Conservation (phyloP, 2,888 invertebrate genomes). For the Andricus curvator region DNA sequence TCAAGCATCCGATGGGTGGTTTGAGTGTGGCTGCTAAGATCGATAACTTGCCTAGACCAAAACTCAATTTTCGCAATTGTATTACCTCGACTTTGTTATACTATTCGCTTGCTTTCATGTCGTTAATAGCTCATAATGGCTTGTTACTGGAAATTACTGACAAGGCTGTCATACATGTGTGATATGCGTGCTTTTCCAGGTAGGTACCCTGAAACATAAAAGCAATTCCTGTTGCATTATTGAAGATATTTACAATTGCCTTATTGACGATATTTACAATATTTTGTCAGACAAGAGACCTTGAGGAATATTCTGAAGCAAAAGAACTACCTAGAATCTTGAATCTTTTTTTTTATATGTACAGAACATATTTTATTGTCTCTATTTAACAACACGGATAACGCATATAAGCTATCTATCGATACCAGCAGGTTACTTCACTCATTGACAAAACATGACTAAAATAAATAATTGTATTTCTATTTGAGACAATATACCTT, state of each 20-base stretch:
- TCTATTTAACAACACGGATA: too few species aligned
- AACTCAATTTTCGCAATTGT: conserved; percentile 32
- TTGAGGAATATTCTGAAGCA: too few species aligned
- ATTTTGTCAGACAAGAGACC: too few species aligned
- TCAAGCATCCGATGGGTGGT: background rate
- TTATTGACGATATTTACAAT: too few species aligned
- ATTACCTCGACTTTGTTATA: conserved; percentile 24
- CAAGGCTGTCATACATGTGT: conserved; percentile 3
- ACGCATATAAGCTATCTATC: too few species aligned
- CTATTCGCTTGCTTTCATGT: conserved; percentile 30
- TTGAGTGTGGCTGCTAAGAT: background rate
- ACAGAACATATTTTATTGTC: too few species aligned
- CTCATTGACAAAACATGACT: too few species aligned
- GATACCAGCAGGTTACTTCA: too few species aligned
- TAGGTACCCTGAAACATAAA: background rate
- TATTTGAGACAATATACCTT: too few species aligned
- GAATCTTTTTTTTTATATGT: too few species aligned
- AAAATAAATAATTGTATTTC: too few species aligned
- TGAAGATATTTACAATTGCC: background rate
- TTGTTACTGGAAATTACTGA: conserved; percentile 30
- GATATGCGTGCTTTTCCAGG: background rate
- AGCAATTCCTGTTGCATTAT: background rate
- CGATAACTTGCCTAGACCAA: conserved; percentile 15
- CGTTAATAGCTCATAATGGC: conserved; percentile 27
- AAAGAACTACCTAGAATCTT: too few species aligned